phyloP scores from a whole-genome alignment of 64 coral and sea anemone species.

The Stichodactyla helianthus region DNA sequence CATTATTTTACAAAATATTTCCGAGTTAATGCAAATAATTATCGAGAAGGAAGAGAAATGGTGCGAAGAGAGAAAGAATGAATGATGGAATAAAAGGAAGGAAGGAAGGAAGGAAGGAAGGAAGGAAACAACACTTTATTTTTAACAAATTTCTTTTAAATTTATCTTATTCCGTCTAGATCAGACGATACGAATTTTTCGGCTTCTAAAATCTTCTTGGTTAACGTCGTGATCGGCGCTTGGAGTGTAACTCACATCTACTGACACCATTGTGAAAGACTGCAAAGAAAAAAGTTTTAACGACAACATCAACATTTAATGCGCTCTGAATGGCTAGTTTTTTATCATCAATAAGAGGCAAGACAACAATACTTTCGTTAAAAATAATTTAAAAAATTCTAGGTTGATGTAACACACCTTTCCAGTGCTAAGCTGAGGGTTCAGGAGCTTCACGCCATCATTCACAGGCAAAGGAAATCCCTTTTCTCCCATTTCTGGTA shows the following conservation, averaged over 20 bases:
- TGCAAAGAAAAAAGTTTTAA: neutral
- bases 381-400: too few relatives aligned
- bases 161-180: neutral
- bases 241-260: neutral
- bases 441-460: constrained; percentile 57
- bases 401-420: constrained; percentile 30
- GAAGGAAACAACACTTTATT: too few relatives aligned
- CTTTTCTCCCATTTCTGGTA: constrained; percentile 46
- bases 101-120: too few relatives aligned
- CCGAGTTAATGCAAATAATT: too few relatives aligned
- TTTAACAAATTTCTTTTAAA: neutral
- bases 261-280: constrained; percentile 14
- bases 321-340: neutral
- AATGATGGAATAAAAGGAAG: too few relatives aligned
- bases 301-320: neutral
- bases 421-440: constrained; percentile 46
- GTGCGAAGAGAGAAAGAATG: too few relatives aligned
- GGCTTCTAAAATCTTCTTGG: neutral
- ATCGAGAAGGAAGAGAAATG: too few relatives aligned
- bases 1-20: too few relatives aligned
- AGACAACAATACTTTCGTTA: neutral
- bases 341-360: neutral
- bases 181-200: neutral
- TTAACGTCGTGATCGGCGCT: neutral
- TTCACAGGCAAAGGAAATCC: constrained; percentile 78